Conservation (phyloP, 1,140 invertebrate species). For the Eubasilissa regina region DNA sequence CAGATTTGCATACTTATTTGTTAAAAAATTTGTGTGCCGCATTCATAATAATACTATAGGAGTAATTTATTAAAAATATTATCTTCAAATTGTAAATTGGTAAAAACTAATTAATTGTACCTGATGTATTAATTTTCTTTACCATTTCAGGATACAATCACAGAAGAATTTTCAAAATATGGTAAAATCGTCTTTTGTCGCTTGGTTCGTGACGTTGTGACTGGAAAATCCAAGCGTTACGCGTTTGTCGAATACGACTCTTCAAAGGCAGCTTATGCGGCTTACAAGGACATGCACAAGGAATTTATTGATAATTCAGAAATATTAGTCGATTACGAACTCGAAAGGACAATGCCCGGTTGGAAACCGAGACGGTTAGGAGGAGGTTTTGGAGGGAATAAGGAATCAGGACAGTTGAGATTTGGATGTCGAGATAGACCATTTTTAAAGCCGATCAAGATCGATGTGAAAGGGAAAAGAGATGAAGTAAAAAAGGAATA, state of each 20-base stretch:
- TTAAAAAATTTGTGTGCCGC: no score
- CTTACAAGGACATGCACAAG: constrained; percentile 74
- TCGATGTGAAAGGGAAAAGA: constrained; percentile 5
- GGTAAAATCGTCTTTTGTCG: constrained; percentile 80
- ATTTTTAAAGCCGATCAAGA: constrained; percentile 78
- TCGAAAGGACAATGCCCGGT: constrained; percentile 76
- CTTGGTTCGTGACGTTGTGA: constrained; percentile 86
- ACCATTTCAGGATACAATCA: constrained; percentile 69
- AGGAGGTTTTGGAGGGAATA: constrained; percentile 90
- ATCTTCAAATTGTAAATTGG: neutral
- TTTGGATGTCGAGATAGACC: constrained; percentile 88
- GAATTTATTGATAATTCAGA: constrained; percentile 75
- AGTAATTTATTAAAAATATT: no score
- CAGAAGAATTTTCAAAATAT: constrained; percentile 77
- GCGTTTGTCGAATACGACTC: constrained; percentile 88
- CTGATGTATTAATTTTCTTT: neutral
- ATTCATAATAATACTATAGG: no score
- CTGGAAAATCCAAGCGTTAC: constrained; percentile 87
- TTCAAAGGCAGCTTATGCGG: constrained; percentile 75
- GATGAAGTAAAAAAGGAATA: constrained; percentile 2
- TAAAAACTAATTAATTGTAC: neutral
- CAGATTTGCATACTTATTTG: no score
- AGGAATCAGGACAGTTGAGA: constrained; percentile 89
- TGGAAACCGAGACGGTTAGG: constrained; percentile 91
- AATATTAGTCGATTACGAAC: constrained; percentile 81